Evolutionary conservation across 2,888 invertebrate genomes (phyloP).

Genomic region (Rhagium mordax): DNA sequence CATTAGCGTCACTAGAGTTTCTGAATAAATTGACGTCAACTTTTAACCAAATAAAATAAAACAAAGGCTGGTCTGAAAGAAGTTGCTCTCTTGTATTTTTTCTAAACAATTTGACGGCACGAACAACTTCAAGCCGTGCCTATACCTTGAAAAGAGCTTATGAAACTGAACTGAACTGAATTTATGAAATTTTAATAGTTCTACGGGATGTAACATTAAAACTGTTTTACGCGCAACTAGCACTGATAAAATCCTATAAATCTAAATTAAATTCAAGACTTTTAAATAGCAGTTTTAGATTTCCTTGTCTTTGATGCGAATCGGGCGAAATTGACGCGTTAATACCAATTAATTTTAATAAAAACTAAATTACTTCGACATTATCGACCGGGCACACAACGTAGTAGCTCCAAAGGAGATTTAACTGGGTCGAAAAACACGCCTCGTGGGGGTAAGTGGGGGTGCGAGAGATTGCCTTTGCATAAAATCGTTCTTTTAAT

Average conservation of each 20-base stretch:
- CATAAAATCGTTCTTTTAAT: too few species aligned
- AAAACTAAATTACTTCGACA: not conserved
- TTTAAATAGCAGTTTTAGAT: not conserved
- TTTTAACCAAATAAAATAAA: not conserved
- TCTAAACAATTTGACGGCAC: too few species aligned
- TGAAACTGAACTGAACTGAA: too few species aligned
- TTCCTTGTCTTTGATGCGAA: not conserved
- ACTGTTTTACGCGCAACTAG: not conserved
- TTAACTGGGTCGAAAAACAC: slow-evolving; percentile 9
- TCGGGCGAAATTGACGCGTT: not conserved
- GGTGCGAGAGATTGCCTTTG: too few species aligned
- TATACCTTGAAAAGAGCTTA: too few species aligned
- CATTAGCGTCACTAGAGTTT: not conserved
- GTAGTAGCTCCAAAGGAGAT: not conserved
- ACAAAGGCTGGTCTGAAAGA: not conserved
- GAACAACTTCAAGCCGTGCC: too few species aligned
- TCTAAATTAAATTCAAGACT: not conserved
- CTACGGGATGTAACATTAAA: too few species aligned
- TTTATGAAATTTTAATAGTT: too few species aligned
- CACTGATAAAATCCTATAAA: not conserved
- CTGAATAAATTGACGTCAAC: not conserved
- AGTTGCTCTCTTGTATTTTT: too few species aligned
- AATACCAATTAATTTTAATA: not conserved
- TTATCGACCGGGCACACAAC: not conserved
- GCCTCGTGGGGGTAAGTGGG: not conserved